phyloP scores from a whole-genome alignment of 2,113 vertebrate genomes.

The Platichthys flesus region DNA sequence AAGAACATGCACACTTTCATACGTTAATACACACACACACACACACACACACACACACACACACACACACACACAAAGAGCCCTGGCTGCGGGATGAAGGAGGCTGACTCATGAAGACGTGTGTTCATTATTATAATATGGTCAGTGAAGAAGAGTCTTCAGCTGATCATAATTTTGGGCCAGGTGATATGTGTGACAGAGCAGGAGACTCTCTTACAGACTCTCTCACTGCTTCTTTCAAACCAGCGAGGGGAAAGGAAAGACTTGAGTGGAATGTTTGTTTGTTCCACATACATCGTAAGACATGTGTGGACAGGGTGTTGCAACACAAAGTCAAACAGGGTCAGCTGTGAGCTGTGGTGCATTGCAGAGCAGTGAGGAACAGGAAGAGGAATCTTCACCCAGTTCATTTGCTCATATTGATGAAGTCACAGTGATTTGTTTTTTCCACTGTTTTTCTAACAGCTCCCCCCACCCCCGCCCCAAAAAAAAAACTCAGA shows the following conservation, averaged over 20 bases:
- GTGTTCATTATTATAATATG: conserved; percentile 77
- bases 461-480: too few species aligned
- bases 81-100: conserved; percentile 29
- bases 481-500: too few species aligned
- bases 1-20: too few species aligned
- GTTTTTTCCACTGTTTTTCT: too few species aligned
- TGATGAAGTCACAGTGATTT: too few species aligned
- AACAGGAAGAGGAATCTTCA: conserved; percentile 5
- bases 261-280: conserved; percentile 7
- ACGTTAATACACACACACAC: conserved; percentile 15
- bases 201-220: conserved; percentile 5
- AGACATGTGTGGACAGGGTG: not conserved
- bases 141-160: conserved; percentile 59
- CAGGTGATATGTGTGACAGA: conserved; percentile 21
- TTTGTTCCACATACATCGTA: not conserved
- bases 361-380: not conserved
- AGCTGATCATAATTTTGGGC: conserved; percentile 28
- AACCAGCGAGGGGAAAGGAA: not conserved
- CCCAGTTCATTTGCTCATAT: not conserved
- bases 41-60: conserved; percentile 15
- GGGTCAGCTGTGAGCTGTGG: conserved; percentile 33
- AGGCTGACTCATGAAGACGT: conserved; percentile 69
- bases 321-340: conserved; percentile 20
- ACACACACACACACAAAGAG: conserved; percentile 18
- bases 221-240: not conserved